Base-by-base conservation (phyloP, 2,113 vertebrate genomes). In the Ptilonorhynchus violaceus region DNA sequence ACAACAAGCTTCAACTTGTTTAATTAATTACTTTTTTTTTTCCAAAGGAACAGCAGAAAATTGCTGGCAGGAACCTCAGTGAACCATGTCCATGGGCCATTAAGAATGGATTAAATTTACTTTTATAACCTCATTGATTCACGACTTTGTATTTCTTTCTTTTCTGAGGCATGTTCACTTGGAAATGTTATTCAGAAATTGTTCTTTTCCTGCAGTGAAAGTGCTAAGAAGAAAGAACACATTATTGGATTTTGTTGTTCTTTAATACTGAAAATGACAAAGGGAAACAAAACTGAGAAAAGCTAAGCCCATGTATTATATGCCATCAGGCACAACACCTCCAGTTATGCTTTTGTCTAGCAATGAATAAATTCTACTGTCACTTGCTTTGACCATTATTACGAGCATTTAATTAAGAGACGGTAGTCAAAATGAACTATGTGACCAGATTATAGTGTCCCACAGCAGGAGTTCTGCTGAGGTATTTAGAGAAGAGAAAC, bases 71-170 rank as follows among this genome's bases (percentile, higher is more conserved):
- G 63, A 93, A 89, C 58, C 86, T 86, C 70, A 35, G 84, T 93
- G 88, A 97, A 79, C 69, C 44, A n/a, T 33, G 14, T 92, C 69
- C 37, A 44, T 41, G 47, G 66, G 24, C 44, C 52, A 70, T 94
- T 96, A 96, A 92, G 81, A 97, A 78, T 91, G 78, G 91, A 97
- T 97, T 97, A 95, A 92, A 92, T 88, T 94, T 93, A 74, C 68
- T 91, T 95, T 96, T 96, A 72, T 91, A 95, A 92, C 41, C 73
- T 78, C n/a, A 85, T 74, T 91, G 88, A 97, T 93, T 91, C 73
- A 85, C 63, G 49, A 63, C 23, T 87, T 86, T 46, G 92, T 94
- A 39, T 58, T 92, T n/a, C 58, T 62, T 59, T 78, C 37, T 85
- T 77, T 94, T 95, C 66, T 83, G 50, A 92, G 68, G 33, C 44